These are phyloP conservation scores for Dasypolia templi DNA, from an alignment of 2,888 invertebrate species.

Conservation along the genomic window DNA sequence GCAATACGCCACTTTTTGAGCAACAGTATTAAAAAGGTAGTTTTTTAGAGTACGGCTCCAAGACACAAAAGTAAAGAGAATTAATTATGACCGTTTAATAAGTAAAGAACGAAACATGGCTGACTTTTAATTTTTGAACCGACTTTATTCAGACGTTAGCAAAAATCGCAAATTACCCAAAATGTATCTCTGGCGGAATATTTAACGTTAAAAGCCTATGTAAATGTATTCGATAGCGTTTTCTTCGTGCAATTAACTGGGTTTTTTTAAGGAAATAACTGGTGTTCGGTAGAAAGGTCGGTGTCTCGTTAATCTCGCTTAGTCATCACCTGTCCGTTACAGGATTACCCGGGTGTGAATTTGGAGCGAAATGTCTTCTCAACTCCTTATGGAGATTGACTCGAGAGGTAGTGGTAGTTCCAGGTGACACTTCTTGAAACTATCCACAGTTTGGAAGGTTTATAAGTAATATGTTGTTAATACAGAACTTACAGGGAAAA, in stretches of 20 bases:
- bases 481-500: background rate
- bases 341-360: conserved; percentile 46
- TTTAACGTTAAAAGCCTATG: conserved; percentile 61
- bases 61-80: conserved; percentile 22
- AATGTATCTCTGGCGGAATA: conserved; percentile 62
- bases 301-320: conserved; percentile 61
- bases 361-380: conserved; percentile 28
- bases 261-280: conserved; percentile 55
- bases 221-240: conserved; percentile 69
- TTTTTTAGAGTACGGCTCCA: background rate
- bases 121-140: conserved; percentile 49
- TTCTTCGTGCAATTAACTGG: conserved; percentile 68
- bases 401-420: background rate
- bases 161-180: too few species aligned
- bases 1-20: too few species aligned
- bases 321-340: conserved; percentile 60
- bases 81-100: conserved; percentile 45
- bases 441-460: background rate
- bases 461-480: background rate
- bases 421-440: conserved; percentile 12
- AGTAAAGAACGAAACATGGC: conserved; percentile 42
- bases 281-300: conserved; percentile 32
- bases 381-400: conserved; percentile 24
- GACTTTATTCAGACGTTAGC: conserved; percentile 58
- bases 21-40: too few species aligned